A percentile compares a stretch with the other conserved stretches of the same genome.
Conservation (phyloP, 2,888 invertebrate genomes). For the Nycteola revayana region DNA sequence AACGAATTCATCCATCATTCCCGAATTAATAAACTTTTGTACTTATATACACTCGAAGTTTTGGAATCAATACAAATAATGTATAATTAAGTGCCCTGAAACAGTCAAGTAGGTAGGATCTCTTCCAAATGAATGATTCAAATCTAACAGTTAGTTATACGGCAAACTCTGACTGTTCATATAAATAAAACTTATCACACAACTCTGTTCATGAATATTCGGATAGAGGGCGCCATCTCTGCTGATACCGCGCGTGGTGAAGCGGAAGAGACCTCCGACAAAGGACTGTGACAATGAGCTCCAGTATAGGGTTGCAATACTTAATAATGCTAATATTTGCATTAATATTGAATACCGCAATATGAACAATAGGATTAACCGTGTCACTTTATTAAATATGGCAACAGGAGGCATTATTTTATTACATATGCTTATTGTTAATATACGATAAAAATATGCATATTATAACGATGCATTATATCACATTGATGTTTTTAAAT, state of each 20-base stretch:
- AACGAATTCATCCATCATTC: no score
- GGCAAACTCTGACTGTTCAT: slow-evolving; percentile 8
- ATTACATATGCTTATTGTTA: slow-evolving; percentile 18
- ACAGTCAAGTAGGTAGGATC: no score
- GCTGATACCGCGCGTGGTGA: slow-evolving; percentile 68
- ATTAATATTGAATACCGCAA: slow-evolving; percentile 25
- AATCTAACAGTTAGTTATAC: background rate
- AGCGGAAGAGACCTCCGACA: slow-evolving; percentile 75
- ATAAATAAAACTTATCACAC: slow-evolving; percentile 35
- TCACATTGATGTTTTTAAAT: slow-evolving; percentile 9
- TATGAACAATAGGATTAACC: slow-evolving; percentile 36
- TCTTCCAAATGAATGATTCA: background rate
- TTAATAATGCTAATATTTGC: slow-evolving; percentile 40
- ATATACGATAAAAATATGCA: slow-evolving; percentile 17
- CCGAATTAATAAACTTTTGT: no score
- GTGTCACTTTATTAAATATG: slow-evolving; percentile 29
- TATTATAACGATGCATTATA: slow-evolving; percentile 17
- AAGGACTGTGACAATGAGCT: slow-evolving; percentile 74
- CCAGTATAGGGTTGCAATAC: slow-evolving; percentile 48
- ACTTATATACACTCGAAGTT: no score
- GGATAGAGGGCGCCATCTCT: slow-evolving; percentile 51
- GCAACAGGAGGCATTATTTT: slow-evolving; percentile 14
- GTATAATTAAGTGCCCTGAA: no score
- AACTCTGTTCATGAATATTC: slow-evolving; percentile 56
- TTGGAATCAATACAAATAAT: no score